A percentile compares a stretch with the other conserved stretches of the same genome.
Conservation (phyloP, 1,140 invertebrate species). For the Sarcophaga bullata region DNA sequence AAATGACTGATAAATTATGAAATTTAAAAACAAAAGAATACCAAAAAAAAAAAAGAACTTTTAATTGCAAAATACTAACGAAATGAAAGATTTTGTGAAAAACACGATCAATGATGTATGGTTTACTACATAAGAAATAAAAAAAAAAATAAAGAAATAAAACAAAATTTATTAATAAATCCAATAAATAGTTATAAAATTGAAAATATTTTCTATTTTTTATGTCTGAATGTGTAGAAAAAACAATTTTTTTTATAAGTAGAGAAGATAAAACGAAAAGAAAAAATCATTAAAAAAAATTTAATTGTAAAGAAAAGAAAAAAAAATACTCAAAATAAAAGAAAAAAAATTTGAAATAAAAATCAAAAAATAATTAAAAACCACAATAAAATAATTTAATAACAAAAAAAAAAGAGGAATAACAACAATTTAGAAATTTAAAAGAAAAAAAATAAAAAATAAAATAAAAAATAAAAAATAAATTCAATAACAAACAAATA, state of each 20-base stretch:
- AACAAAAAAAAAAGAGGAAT: conserved; percentile 6
- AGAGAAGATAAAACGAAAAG: conserved; percentile 4
- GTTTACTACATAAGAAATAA: background rate
- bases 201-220: conserved; percentile 32
- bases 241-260: conserved; percentile 5
- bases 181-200: background rate
- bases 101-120: background rate
- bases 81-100: background rate
- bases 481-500: conserved; percentile 1
- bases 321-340: background rate
- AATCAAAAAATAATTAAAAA: background rate
- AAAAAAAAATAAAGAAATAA: conserved; percentile 13
- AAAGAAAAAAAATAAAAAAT: too few relatives aligned
- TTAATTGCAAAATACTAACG: background rate
- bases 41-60: conserved; percentile 9
- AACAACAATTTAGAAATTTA: background rate
- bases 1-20: conserved; percentile 25
- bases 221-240: conserved; percentile 38
- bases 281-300: conserved; percentile 25
- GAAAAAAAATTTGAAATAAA: background rate
- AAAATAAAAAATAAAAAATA: background rate
- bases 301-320: too few relatives aligned
- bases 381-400: background rate
- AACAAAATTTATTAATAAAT: conserved; percentile 16
- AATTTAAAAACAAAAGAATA: conserved; percentile 25